A percentile compares a stretch with the other conserved stretches of the same genome.
Evolutionary conservation across 2,797 vertebrate species (phyloP).

Genomic region (Naso thynnoides): DNA sequence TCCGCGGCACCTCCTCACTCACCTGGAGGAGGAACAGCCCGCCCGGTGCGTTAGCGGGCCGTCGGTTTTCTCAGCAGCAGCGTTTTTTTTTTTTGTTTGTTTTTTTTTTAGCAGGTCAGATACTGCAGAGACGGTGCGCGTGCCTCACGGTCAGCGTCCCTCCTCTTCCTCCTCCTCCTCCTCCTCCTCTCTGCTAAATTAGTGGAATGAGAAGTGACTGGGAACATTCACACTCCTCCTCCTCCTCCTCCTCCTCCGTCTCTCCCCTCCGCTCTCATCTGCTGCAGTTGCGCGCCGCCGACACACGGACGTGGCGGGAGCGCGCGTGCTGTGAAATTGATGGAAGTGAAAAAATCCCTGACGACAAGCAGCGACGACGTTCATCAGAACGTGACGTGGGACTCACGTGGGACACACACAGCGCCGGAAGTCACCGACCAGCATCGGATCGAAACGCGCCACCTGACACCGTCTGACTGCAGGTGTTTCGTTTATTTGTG

Average conservation of each 20-base stretch:
- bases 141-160: slow-evolving; percentile 11
- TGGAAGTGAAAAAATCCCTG: slow-evolving; percentile 52
- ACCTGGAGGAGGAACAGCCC: slow-evolving; percentile 54
- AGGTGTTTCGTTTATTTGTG: too few species aligned
- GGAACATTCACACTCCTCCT: slow-evolving; percentile 80
- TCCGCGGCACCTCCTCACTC: background rate
- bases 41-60: slow-evolving; percentile 49
- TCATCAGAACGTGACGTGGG: background rate
- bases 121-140: slow-evolving; percentile 50
- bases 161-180: slow-evolving; percentile 12
- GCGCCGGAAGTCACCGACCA: too few species aligned
- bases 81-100: background rate
- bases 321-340: slow-evolving; percentile 64
- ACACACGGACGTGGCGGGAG: background rate
- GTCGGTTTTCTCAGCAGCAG: slow-evolving; percentile 26
- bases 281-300: slow-evolving; percentile 82
- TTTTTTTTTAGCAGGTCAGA: slow-evolving; percentile 39
- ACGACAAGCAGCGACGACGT: slow-evolving; percentile 25
- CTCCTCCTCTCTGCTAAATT: slow-evolving; percentile 53
- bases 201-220: slow-evolving; percentile 62
- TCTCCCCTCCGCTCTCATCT: slow-evolving; percentile 75
- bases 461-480: too few species aligned
- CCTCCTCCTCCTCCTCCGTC: slow-evolving; percentile 75
- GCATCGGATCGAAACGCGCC: too few species aligned
- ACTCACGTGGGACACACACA: too few species aligned